phyloP scores from a whole-genome alignment of 2,888 invertebrate species.

The Ochropleura leucogaster region DNA sequence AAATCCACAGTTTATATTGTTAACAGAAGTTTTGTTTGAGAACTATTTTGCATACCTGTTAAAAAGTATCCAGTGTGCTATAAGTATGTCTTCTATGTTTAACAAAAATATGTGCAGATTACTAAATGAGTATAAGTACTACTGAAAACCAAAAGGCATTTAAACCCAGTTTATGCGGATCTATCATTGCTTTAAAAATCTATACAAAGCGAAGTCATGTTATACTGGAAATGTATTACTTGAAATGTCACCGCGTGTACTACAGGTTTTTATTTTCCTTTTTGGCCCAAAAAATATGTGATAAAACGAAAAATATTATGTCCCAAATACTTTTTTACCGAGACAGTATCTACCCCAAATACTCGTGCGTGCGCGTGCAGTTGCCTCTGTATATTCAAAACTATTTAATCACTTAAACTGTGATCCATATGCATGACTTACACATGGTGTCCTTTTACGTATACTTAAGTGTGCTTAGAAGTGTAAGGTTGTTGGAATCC shows the following conservation, averaged over 20 bases:
- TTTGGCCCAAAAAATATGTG: rapidly evolving
- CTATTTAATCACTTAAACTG: slow-evolving; percentile 74
- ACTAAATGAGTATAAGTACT: background rate
- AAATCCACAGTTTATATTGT: background rate
- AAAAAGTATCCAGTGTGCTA: background rate
- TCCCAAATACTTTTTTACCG: slow-evolving; percentile 12
- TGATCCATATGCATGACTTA: slow-evolving; percentile 67
- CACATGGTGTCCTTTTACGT: slow-evolving; percentile 68
- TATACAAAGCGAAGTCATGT: no score
- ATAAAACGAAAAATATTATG: background rate
- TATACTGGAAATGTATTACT: no score
- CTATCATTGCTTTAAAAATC: no score
- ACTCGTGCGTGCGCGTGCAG: slow-evolving; percentile 65
- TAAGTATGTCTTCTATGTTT: background rate
- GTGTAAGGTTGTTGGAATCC: background rate
- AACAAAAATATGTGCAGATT: background rate
- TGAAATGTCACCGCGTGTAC: background rate
- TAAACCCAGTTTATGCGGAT: no score
- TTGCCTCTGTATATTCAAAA: slow-evolving; percentile 73
- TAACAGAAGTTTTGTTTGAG: background rate
- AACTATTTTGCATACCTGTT: background rate
- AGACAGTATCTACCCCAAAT: slow-evolving; percentile 46
- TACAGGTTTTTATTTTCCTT: background rate
- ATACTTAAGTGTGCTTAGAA: slow-evolving; percentile 25
- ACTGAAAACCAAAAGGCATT: no score